Base-by-base conservation (phyloP, 2,113 vertebrate genomes). In the Poicephalus gulielmi region DNA sequence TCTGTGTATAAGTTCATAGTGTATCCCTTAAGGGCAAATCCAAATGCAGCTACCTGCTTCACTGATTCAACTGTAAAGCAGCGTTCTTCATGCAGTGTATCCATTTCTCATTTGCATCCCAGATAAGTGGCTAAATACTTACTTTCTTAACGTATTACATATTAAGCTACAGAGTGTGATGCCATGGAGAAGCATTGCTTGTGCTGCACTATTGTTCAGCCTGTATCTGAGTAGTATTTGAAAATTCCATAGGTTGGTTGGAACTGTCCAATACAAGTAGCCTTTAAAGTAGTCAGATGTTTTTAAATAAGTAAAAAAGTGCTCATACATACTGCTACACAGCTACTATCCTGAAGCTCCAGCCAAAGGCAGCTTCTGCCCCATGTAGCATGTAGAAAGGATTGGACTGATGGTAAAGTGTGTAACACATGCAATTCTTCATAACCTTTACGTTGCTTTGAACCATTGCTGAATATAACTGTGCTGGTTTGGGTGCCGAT, bases 391-490 rank as follows among this genome's bases (percentile, higher is more conserved):
- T 1, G 10, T 50, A 33, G 74, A 39, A 60, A 37, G 16, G 41
- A 30, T 13, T n/a, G 76, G 52, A 27, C 52, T 15, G 43, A 35
- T 13, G 15, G 11, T 37, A 27, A 53, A 73, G 46, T 8, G 30
- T 5, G 0, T 43, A 33, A 66, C 13, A 7, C 3, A 2, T 1
- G 1, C 19, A 57, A 33, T 78, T 63, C 33, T 57, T 68, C 27
- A 5, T 28, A 18, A 73, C 50, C 16, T 7, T 35, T 37, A 7
- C 0, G 4, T 39, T 50, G 43, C 23, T 62, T 78, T 47, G 18
- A 5, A 24, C 31, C 7, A 22, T 47, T 84, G 39, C n/a, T 41
- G 30, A 63, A 28, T 15, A 3, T 1, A 15, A 28, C 23, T 62
- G 53, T 33, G 22, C 46, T 27, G 17, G 15, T 66, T 17, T 44